phyloP scores from a whole-genome alignment of 53 echinoderm and acorn worm species.

The Apostichopus leukothele region DNA sequence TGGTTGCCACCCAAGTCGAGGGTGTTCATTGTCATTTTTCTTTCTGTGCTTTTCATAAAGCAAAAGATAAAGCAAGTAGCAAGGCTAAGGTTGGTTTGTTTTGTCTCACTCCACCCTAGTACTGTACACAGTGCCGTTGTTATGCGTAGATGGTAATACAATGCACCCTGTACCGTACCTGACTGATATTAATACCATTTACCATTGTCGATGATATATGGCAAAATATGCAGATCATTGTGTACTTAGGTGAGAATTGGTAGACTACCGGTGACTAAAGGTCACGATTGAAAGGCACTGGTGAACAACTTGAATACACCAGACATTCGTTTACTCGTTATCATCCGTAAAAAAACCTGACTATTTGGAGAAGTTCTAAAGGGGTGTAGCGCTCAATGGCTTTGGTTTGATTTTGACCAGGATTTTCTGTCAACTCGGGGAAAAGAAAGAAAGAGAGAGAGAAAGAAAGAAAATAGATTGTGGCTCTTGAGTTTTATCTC shows the following conservation, averaged over 20 bases:
- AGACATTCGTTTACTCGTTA: background rate
- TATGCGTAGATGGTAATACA: too few relatives aligned
- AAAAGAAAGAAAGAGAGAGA: too few relatives aligned
- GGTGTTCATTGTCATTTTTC: background rate
- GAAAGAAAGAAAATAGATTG: background rate
- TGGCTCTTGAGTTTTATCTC: background rate
- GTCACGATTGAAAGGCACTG: slow-evolving; percentile 29
- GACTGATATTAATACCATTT: too few relatives aligned
- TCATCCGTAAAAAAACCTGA: background rate
- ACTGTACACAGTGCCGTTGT: slow-evolving; percentile 8
- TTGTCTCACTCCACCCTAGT: slow-evolving; percentile 32
- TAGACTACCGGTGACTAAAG: slow-evolving; percentile 19
- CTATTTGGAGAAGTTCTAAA: background rate
- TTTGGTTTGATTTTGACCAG: background rate
- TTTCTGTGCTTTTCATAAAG: slow-evolving; percentile 15
- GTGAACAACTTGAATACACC: slow-evolving; percentile 18
- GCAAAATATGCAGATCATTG: slow-evolving; percentile 19
- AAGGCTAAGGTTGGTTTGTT: slow-evolving; percentile 42
- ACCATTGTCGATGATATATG: background rate
- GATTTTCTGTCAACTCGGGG: background rate
- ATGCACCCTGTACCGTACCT: too few relatives aligned
- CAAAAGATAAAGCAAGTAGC: background rate
- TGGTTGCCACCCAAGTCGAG: background rate
- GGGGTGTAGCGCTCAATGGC: background rate
- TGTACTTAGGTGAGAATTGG: slow-evolving; percentile 34